Evolutionary conservation across 1,140 invertebrate genomes (phyloP), one percentile per base, ranked within the genome.

Genomic region (Protaetia brevitarsis): DNA sequence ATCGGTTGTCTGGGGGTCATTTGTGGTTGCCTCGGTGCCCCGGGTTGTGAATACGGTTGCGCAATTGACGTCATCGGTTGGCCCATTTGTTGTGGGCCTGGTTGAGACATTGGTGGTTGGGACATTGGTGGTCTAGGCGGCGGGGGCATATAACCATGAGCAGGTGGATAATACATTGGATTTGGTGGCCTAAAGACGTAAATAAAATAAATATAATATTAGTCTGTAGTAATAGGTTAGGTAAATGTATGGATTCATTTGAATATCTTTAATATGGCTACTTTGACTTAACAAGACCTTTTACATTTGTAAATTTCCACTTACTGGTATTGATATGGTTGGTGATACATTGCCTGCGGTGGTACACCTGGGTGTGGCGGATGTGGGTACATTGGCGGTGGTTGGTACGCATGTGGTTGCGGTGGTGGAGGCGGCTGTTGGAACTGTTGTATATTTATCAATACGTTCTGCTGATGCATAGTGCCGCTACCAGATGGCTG

Each of bases 381-480:
- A 58, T 64, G 67, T 13, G 69, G 64, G 30, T 65, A 68, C 63
- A 69, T 69, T 23, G 64, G 67, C 4, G 71, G 71, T 41, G 70
- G 74, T 58, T 76, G 75, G 63, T 74, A 73, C 36, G 29, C 27
- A 29, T 51, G 36, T 3, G 68, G 72, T 3, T 69, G 71, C 13
- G 71, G 67, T 19, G 64, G 74, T 19, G 71, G 75, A 2, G 73
- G 75, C 13, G 72, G 69, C 45, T 73, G 72, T 13, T 74, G 76
- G 63, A 79, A 79, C 66, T 79, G 77, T 60, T 79, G 77, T 19
- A 79, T 79, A 64, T 79, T 79, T 10, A 79, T 79, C 8, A 79
- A 68, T n/a, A 79, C 77, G 63, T 79, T 78, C 57, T 79, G 77
- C 67, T 79, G 77, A 45, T 78, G 77, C 69, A 79, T 68, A 13